A percentile compares a stretch with the other conserved stretches of the same genome.
Evolutionary conservation across 2,888 invertebrate species (phyloP).

Genomic region (Himalopsyche tibetana): DNA sequence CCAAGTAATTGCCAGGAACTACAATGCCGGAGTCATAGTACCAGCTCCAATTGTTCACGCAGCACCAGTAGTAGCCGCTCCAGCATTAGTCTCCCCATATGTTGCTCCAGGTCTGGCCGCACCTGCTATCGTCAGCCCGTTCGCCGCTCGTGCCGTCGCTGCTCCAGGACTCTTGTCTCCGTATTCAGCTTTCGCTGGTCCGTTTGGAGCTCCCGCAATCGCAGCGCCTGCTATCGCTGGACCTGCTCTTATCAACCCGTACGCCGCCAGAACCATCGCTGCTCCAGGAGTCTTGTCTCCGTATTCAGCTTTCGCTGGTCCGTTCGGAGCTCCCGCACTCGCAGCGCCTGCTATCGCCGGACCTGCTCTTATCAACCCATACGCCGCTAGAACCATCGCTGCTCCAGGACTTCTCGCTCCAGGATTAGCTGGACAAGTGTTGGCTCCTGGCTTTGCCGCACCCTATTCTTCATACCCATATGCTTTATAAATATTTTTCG

Average conservation of each 20-base stretch:
- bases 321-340: constrained; percentile 44
- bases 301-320: constrained; percentile 45
- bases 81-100: background rate
- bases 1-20: constrained; percentile 76
- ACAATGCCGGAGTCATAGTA: constrained; percentile 71
- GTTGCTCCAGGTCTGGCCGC: constrained; percentile 66
- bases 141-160: constrained; percentile 66
- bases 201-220: constrained; percentile 45
- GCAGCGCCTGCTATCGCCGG: constrained; percentile 43
- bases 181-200: constrained; percentile 49
- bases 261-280: constrained; percentile 18
- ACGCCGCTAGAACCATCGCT: constrained; percentile 27
- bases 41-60: constrained; percentile 65
- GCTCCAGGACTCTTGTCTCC: constrained; percentile 67
- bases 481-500: constrained; percentile 39
- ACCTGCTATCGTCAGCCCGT: constrained; percentile 69
- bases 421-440: constrained; percentile 38
- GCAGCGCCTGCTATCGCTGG: constrained; percentile 45
- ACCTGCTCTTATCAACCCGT: constrained; percentile 18
- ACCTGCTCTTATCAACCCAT: constrained; percentile 24
- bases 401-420: constrained; percentile 45
- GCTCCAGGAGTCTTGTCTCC: constrained; percentile 22
- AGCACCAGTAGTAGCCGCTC: constrained; percentile 43
- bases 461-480: constrained; percentile 53
- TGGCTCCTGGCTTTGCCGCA: background rate